Evolutionary conservation across 1,140 invertebrate species (phyloP).

Genomic region (Drosophila bocki): DNA sequence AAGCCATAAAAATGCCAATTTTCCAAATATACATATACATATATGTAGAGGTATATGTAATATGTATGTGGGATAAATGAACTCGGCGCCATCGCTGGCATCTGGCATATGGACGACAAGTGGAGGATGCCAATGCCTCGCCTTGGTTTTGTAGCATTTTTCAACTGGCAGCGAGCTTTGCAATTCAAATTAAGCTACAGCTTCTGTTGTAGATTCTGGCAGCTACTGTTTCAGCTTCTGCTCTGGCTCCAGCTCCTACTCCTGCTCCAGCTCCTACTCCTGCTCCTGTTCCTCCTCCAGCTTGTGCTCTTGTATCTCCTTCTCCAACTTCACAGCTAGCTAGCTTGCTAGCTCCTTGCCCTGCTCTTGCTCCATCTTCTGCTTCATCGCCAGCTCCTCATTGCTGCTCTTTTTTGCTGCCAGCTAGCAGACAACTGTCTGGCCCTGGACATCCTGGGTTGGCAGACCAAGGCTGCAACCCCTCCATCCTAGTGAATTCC

Average conservation of each 20-base stretch:
- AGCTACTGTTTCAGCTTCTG: background rate
- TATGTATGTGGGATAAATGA: slow-evolving; percentile 6
- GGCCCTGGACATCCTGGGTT: slow-evolving; percentile 24
- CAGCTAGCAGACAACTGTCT: slow-evolving; percentile 14
- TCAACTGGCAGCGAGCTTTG: slow-evolving; percentile 23
- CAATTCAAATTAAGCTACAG: slow-evolving; percentile 34
- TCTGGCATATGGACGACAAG: slow-evolving; percentile 24
- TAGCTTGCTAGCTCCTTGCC: no score
- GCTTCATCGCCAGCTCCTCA: background rate
- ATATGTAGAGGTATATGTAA: background rate
- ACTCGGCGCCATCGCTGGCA: slow-evolving; percentile 10
- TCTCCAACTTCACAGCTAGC: background rate
- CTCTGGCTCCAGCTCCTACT: background rate
- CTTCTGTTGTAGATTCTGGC: background rate
- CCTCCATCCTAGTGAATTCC: slow-evolving; percentile 1
- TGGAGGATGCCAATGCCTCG: background rate
- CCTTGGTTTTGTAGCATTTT: slow-evolving; percentile 21
- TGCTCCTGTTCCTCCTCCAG: background rate
- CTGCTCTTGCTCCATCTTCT: background rate
- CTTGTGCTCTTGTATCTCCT: background rate
- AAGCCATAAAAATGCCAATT: slow-evolving; percentile 66
- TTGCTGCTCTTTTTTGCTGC: background rate
- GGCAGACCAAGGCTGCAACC: slow-evolving; percentile 12
- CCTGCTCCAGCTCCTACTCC: no score
- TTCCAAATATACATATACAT: slow-evolving; percentile 33